Conservation (phyloP, 2,888 invertebrate genomes). For the Eledona agricola region DNA sequence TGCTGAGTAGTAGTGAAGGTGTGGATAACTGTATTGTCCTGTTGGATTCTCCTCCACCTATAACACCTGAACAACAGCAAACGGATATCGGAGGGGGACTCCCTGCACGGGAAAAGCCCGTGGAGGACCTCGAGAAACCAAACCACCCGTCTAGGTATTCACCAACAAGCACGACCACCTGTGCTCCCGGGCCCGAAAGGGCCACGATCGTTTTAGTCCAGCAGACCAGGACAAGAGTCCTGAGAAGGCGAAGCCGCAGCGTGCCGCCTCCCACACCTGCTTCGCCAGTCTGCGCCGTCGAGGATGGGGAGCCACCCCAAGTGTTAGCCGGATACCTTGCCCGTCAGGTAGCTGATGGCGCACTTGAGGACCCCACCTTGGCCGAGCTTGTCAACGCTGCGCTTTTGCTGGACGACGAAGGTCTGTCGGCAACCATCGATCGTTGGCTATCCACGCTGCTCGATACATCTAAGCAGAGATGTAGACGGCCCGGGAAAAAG, state of each 20-base stretch:
- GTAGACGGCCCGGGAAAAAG: not conserved
- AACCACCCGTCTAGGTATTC: not conserved
- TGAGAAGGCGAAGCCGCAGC: not conserved
- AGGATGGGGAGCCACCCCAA: not conserved
- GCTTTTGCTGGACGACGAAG: not conserved
- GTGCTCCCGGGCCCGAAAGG: not conserved
- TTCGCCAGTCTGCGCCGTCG: not conserved
- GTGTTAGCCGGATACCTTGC: too few relatives aligned
- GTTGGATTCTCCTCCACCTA: too few relatives aligned
- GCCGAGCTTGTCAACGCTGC: not conserved
- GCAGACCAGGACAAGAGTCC: too few relatives aligned
- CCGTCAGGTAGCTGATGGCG: not conserved
- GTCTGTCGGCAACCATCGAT: not conserved
- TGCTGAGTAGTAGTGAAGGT: too few relatives aligned
- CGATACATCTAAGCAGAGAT: too few relatives aligned
- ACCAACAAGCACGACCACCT: not conserved
- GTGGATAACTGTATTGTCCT: too few relatives aligned
- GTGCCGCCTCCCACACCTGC: not conserved
- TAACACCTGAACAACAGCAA: too few relatives aligned
- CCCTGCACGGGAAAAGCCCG: too few relatives aligned
- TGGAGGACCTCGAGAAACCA: too few relatives aligned
- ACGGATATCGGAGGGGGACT: too few relatives aligned
- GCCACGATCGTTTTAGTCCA: too few relatives aligned
- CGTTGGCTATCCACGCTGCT: not conserved
- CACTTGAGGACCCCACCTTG: not conserved